phyloP scores from a whole-genome alignment of 2,113 vertebrate species.

The Scatophagus argus region DNA sequence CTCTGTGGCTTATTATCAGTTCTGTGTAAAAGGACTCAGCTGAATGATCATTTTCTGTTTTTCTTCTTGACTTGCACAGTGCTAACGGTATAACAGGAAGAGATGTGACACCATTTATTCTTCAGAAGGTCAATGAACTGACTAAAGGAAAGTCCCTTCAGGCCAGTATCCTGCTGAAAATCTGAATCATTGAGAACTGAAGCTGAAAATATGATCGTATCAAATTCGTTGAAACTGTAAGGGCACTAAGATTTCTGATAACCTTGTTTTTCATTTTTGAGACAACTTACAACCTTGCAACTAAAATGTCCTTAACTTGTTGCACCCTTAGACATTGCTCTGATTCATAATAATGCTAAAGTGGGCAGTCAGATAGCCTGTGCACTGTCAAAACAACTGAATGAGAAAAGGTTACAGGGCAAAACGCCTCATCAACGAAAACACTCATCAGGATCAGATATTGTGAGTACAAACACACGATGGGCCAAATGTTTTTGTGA shows the following conservation, averaged over 20 bases:
- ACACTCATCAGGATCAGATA: slow-evolving; percentile 33
- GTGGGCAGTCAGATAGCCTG: slow-evolving; percentile 91
- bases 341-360: slow-evolving; percentile 91
- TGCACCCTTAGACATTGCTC: slow-evolving; percentile 85
- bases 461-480: slow-evolving; percentile 68
- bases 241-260: background rate
- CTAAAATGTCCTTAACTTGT: slow-evolving; percentile 44
- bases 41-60: background rate
- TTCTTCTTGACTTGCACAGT: slow-evolving; percentile 71
- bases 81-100: slow-evolving; percentile 84
- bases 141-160: slow-evolving; percentile 88
- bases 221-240: background rate
- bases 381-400: slow-evolving; percentile 82
- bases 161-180: slow-evolving; percentile 89
- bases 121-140: slow-evolving; percentile 86
- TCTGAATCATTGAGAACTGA: background rate
- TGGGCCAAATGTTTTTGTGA: background rate
- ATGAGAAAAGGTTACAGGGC: slow-evolving; percentile 23
- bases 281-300: slow-evolving; percentile 1
- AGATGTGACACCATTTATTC: slow-evolving; percentile 90
- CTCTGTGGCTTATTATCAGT: background rate
- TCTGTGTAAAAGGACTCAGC: background rate
- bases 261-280: background rate
- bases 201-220: slow-evolving; percentile 10
- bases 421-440: slow-evolving; percentile 35